A percentile compares a stretch with the other conserved stretches of the same genome.
Evolutionary conservation across 2,113 vertebrate genomes (phyloP).

Genomic region (Caloenas nicobarica): DNA sequence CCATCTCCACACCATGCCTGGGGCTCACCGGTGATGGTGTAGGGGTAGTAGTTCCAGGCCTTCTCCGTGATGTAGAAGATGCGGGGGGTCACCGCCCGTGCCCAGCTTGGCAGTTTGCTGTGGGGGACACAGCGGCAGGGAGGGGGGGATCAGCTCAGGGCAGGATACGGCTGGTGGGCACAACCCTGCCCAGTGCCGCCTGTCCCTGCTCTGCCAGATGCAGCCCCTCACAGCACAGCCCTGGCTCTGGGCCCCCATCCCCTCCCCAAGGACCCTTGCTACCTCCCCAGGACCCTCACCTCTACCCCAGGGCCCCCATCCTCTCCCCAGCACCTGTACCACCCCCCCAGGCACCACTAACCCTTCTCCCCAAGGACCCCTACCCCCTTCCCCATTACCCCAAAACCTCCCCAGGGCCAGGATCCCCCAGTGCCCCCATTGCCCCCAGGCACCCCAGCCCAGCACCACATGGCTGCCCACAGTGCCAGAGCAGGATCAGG

Average conservation of each 20-base stretch:
- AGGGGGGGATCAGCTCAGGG: not conserved
- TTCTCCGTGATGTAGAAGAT: constrained; percentile 81
- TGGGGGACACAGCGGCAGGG: rapidly evolving
- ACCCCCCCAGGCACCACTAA: not conserved
- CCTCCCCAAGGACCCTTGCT: not conserved
- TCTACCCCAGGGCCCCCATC: not conserved
- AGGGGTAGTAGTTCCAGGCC: constrained; percentile 81
- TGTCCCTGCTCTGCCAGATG: rapidly evolving
- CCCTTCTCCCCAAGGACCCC: not conserved
- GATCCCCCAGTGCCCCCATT: rapidly evolving
- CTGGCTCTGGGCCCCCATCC: not conserved
- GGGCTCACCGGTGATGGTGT: constrained; percentile 77
- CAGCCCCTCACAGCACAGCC: not conserved
- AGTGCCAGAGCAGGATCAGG: not conserved
- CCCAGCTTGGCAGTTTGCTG: constrained; percentile 80
- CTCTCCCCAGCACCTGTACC: not conserved
- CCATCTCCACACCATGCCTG: rapidly evolving
- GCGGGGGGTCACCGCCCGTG: constrained; percentile 72
- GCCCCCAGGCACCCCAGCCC: not conserved
- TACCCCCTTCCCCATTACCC: not conserved
- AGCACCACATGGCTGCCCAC: not conserved
- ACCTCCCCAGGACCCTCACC: not conserved
- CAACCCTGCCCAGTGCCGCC: not conserved
- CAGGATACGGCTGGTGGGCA: not conserved
- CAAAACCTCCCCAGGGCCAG: not conserved